Percentiles rank a stretch among this genome's conserved stretches.
Evolutionary conservation across 2,888 invertebrate species (phyloP).

Genomic region (Watsonalla cultraria): DNA sequence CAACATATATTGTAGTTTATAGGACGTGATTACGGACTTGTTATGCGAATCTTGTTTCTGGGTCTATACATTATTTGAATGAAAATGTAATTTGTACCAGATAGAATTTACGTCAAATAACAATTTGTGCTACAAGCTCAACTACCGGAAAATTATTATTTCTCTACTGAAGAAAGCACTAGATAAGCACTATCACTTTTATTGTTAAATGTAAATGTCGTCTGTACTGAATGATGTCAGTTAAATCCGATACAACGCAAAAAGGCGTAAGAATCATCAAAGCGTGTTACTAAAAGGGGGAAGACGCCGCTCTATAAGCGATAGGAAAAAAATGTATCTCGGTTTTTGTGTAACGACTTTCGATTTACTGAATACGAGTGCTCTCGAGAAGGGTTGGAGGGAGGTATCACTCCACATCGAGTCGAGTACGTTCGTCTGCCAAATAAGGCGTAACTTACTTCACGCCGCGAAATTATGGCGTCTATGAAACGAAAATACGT

Average conservation of each 20-base stretch:
- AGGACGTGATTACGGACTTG: not conserved
- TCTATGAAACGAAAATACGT: slow-evolving; percentile 48
- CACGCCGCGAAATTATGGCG: slow-evolving; percentile 47
- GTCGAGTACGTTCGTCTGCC: slow-evolving; percentile 60
- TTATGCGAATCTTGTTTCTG: not conserved
- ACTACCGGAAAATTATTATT: too few species aligned
- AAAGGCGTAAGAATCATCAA: slow-evolving; percentile 52
- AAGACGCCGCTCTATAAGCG: slow-evolving; percentile 49
- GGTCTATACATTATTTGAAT: not conserved
- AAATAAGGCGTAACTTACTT: slow-evolving; percentile 70
- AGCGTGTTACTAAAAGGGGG: slow-evolving; percentile 46
- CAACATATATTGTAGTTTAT: not conserved
- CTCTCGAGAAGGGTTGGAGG: slow-evolving; percentile 64
- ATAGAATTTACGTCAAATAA: too few species aligned
- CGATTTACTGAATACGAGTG: slow-evolving; percentile 67
- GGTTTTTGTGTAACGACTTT: slow-evolving; percentile 71
- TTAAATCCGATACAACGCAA: slow-evolving; percentile 19
- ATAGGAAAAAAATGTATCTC: slow-evolving; percentile 59
- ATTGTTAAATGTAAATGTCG: not conserved
- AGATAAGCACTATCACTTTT: not conserved
- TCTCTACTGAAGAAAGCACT: not conserved
- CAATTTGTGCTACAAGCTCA: too few species aligned
- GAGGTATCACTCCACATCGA: slow-evolving; percentile 60
- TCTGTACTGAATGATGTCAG: not conserved
- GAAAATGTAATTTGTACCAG: too few species aligned